Evolutionary conservation across 2,888 invertebrate genomes (phyloP).

Genomic region (Cancer borealis): DNA sequence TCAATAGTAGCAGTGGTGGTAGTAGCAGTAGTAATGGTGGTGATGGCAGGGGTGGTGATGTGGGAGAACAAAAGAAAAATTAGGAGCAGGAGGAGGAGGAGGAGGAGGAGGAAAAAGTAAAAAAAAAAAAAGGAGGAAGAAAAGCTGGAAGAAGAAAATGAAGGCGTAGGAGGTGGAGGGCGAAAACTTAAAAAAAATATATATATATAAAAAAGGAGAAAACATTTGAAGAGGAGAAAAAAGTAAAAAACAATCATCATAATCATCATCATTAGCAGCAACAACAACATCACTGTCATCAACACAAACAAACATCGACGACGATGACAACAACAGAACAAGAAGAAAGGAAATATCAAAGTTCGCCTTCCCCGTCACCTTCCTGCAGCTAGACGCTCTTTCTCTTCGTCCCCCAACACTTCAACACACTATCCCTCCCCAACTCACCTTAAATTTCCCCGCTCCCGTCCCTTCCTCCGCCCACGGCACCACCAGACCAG

Average conservation of each 20-base stretch:
- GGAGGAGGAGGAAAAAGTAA: not conserved
- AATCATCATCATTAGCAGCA: not conserved
- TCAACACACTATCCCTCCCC: not conserved
- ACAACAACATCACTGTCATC: not conserved
- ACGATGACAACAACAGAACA: not conserved
- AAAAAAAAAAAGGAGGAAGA: constrained; percentile 33
- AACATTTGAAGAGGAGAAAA: not conserved
- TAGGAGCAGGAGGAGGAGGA: not conserved
- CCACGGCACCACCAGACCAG: not conserved
- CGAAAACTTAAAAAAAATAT: not conserved
- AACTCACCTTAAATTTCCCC: not conserved
- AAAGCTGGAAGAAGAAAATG: constrained; percentile 36
- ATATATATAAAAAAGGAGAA: not conserved
- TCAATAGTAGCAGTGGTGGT: not conserved
- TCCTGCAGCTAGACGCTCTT: not conserved
- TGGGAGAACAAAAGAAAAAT: no score
- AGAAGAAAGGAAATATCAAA: not conserved
- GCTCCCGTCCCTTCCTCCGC: not conserved
- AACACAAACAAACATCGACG: not conserved
- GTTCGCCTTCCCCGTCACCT: not conserved
- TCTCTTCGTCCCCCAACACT: not conserved
- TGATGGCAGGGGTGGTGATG: no score
- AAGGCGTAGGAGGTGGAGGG: not conserved
- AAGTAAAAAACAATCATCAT: not conserved
- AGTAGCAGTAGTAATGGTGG: not conserved